phyloP scores from a whole-genome alignment of 2,113 vertebrate species.

The Barnardius zonarius region DNA sequence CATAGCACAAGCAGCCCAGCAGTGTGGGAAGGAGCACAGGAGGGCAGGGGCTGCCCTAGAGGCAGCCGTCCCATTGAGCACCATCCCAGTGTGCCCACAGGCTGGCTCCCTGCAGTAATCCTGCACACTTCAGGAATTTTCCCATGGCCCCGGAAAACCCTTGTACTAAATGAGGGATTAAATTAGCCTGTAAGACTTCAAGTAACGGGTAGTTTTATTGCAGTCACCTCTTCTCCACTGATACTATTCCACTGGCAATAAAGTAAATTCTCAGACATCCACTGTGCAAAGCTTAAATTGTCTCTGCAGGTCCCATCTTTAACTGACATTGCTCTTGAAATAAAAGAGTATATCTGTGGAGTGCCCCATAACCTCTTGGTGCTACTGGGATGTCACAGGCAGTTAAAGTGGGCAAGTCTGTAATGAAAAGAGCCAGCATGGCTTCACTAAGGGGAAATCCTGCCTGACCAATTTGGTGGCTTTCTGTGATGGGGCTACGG shows the following conservation, averaged over 20 bases:
- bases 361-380: not conserved
- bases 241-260: not conserved
- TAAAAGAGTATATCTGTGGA: not conserved
- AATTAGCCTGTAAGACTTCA: not conserved
- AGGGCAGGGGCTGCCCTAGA: not conserved
- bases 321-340: not conserved
- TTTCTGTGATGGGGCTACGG: too few relatives aligned
- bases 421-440: not conserved
- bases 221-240: not conserved
- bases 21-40: not conserved
- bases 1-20: not conserved
- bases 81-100: not conserved
- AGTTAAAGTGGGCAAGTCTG: not conserved
- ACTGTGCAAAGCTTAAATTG: not conserved
- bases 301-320: not conserved
- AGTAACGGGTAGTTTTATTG: not conserved
- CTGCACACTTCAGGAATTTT: not conserved
- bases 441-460: too few relatives aligned
- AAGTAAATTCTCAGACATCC: not conserved
- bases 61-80: not conserved
- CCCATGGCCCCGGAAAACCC: not conserved
- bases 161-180: constrained; percentile 5
- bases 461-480: too few relatives aligned
- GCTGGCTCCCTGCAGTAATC: not conserved
- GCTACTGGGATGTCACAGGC: not conserved